These are phyloP conservation scores for Sardina pilchardus DNA, from an alignment of 2,113 vertebrate species.

Conservation along the genomic window DNA sequence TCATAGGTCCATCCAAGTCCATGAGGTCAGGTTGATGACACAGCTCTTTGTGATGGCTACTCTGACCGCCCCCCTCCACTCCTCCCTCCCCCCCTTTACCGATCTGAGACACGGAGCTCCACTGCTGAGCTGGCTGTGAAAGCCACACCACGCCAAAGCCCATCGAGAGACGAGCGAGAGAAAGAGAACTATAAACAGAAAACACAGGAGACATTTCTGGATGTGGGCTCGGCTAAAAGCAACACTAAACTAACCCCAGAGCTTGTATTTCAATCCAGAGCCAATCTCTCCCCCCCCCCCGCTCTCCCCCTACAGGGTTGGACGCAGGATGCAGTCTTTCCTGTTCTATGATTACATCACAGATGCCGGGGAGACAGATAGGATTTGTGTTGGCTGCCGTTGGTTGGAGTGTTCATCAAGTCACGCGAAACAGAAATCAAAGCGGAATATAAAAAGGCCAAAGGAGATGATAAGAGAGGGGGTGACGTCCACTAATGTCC, in stretches of 20 bases:
- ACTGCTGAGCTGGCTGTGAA: conserved; percentile 37
- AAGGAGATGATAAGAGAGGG: not conserved
- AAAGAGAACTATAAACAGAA: not conserved
- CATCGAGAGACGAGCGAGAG: not conserved
- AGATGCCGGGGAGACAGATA: not conserved
- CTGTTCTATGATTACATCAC: not conserved
- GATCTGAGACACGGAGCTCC: not conserved
- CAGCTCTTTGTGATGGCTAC: conserved; percentile 30
- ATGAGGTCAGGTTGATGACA: not conserved
- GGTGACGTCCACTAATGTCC: not conserved
- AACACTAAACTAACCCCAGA: not conserved
- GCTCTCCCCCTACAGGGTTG: not conserved
- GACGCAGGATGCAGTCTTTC: not conserved
- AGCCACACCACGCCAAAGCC: conserved; percentile 41
- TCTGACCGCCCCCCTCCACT: not conserved
- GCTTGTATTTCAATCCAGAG: not conserved
- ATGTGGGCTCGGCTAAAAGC: not conserved
- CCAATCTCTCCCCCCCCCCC: not conserved
- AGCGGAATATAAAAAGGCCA: not conserved
- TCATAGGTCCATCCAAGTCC: conserved; percentile 2
- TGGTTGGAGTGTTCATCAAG: not conserved
- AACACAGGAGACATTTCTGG: not conserved
- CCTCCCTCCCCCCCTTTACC: not conserved
- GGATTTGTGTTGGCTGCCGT: not conserved
- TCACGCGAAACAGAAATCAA: not conserved